phyloP scores from a whole-genome alignment of 2,113 vertebrate genomes.

The Pygoscelis antarcticus region DNA sequence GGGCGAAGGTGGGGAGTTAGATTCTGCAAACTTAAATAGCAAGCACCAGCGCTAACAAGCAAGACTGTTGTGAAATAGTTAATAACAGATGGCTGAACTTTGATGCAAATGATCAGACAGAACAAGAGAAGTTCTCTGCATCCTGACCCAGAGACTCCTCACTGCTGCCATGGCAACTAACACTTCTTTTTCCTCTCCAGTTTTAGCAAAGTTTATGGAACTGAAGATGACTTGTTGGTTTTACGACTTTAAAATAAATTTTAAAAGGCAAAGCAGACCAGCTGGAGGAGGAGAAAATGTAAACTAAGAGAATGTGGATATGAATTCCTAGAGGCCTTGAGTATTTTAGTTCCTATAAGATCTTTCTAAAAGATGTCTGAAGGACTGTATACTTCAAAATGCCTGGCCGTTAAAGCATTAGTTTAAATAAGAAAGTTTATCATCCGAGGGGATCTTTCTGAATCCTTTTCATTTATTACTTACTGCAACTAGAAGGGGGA shows the following conservation, averaged over 20 bases:
- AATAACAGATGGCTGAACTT: conserved; percentile 61
- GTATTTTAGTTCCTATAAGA: not conserved
- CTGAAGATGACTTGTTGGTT: conserved; percentile 10
- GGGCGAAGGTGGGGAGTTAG: not conserved
- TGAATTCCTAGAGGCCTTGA: not conserved
- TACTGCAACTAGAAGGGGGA: not conserved
- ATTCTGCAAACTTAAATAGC: not conserved
- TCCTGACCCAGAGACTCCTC: conserved; percentile 9
- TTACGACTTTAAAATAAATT: conserved; percentile 17
- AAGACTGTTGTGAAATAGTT: conserved; percentile 38
- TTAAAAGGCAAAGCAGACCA: not conserved
- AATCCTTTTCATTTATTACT: not conserved
- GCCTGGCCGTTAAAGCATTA: not conserved
- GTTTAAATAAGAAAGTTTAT: not conserved
- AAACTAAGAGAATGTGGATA: not conserved
- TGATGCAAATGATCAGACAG: conserved; percentile 37
- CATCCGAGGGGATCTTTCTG: not conserved
- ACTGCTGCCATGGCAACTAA: conserved; percentile 18
- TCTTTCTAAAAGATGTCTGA: not conserved
- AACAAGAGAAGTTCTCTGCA: conserved; percentile 42
- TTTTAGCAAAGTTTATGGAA: conserved; percentile 45
- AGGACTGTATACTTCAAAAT: not conserved
- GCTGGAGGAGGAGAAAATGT: not conserved
- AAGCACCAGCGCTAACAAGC: not conserved
- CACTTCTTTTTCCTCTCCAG: not conserved